Percentiles rank a stretch among this genome's conserved stretches.
Evolutionary conservation across 2,113 vertebrate species (phyloP).

Genomic region (Macquaria australasica): DNA sequence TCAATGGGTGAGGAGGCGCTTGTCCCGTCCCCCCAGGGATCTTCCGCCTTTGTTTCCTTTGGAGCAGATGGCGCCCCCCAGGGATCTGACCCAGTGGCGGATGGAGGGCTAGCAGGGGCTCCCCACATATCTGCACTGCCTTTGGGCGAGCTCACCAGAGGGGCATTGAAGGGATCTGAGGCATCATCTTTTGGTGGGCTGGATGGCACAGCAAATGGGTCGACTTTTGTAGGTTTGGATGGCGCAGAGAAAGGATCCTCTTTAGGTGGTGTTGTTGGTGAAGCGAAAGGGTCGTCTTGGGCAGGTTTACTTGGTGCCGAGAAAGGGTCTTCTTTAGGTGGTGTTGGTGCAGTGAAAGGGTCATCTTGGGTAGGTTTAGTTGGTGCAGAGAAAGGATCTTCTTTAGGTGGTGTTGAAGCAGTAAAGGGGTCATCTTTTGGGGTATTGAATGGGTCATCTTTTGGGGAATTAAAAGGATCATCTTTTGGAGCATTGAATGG

Average conservation of each 20-base stretch:
- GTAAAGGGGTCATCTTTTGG: conserved; percentile 49
- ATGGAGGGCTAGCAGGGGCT: conserved; percentile 49
- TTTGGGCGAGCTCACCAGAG: conserved; percentile 32
- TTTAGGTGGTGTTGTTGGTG: conserved; percentile 22
- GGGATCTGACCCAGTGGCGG: conserved; percentile 69
- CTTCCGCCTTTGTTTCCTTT: conserved; percentile 60
- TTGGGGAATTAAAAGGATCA: conserved; percentile 4
- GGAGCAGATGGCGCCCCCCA: conserved; percentile 81
- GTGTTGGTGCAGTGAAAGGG: conserved; percentile 14
- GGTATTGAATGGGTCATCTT: conserved; percentile 32
- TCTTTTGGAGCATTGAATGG: conserved; percentile 29
- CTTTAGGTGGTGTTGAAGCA: conserved; percentile 27
- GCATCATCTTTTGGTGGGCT: conserved; percentile 44
- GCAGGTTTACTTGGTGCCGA: conserved; percentile 5
- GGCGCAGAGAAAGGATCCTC: conserved; percentile 41
- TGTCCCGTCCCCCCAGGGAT: conserved; percentile 76
- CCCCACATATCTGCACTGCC: conserved; percentile 60
- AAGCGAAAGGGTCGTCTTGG: conserved; percentile 46
- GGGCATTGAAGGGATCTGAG: conserved; percentile 67
- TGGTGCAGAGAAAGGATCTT: conserved; percentile 42
- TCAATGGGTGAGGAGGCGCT: conserved; percentile 35
- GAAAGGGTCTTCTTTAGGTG: conserved; percentile 33
- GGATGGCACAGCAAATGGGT: conserved; percentile 39
- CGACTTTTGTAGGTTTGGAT: conserved; percentile 22
- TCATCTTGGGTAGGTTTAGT: background rate